Evolutionary conservation across 2,797 vertebrate genomes (phyloP).

Genomic region (Cyclopterus lumpus): DNA sequence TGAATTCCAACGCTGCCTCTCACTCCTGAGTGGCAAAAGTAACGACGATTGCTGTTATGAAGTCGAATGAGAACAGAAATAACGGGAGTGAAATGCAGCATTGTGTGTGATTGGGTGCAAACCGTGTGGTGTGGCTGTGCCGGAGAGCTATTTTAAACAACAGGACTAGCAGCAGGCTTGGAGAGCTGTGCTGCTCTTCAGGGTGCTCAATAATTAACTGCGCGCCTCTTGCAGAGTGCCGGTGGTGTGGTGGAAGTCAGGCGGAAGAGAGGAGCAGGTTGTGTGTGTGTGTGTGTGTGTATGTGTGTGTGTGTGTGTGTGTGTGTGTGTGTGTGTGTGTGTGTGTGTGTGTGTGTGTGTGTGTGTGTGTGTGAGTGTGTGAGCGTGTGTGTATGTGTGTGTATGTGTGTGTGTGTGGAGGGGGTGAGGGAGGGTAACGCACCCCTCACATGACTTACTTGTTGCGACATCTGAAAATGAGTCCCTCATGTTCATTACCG

Average conservation of each 20-base stretch:
- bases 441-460: slow-evolving; percentile 46
- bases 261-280: slow-evolving; percentile 53
- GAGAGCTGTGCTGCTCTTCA: slow-evolving; percentile 62
- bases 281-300: background rate
- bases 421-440: slow-evolving; percentile 23
- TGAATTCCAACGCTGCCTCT: slow-evolving; percentile 10
- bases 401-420: background rate
- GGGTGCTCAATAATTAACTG: slow-evolving; percentile 80
- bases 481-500: slow-evolving; percentile 58
- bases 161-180: slow-evolving; percentile 56
- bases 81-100: slow-evolving; percentile 32
- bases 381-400: slow-evolving; percentile 12
- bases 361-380: background rate
- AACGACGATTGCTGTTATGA: slow-evolving; percentile 26
- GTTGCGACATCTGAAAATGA: slow-evolving; percentile 64
- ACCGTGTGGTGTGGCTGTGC: slow-evolving; percentile 17
- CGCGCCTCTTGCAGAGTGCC: slow-evolving; percentile 52
- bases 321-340: slow-evolving; percentile 1
- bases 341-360: background rate
- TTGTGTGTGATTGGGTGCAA: slow-evolving; percentile 51
- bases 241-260: slow-evolving; percentile 55
- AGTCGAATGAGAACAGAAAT: slow-evolving; percentile 6
- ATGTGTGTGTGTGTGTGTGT: background rate
- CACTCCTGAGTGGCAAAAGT: slow-evolving; percentile 1
- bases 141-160: slow-evolving; percentile 63